Evolutionary conservation across 2,113 vertebrate genomes (phyloP), one percentile per base, ranked within the genome.

Genomic region (Octodon degus): DNA sequence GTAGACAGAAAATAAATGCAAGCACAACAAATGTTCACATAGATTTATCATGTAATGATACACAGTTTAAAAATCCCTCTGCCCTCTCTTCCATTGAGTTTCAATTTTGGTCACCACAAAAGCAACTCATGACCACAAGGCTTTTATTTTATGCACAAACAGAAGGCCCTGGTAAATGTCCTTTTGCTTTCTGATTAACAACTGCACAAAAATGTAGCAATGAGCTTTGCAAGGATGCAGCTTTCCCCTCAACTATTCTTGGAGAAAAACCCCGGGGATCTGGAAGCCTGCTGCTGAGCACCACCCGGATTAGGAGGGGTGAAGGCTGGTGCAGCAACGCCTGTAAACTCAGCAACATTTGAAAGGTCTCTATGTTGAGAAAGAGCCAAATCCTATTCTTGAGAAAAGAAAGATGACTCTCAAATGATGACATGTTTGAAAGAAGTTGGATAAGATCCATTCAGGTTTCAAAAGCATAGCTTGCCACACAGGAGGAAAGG

Each of bases 1-100:
- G 87, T 96, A 97, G 93, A 97, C 88, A 94, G 94, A 96, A 98
- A 62, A 79, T 86, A 43, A 97, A 97, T 89, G 50, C 7, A 85
- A 96, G 96, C 94, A 98, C 97, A 98, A 88, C 76, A 90, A 11
- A 7, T 55, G 94, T 94, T 96, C 93, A 96, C 93, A 74, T 43
- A 80, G 60, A 65, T 95, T 91, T 93, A 67, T 96, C 74, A 24
- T 50, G 86, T 89, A 89, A 95, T 5, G 0, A 63, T 92, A 47
- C 55, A 93, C 17, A 60, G 77, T 74, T 95, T 96, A 96, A 72
- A 60, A 90, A 74, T n/a, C 34, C 13, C 14, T 47, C 67, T 95
- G 80, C 86, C 96, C 82, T 22, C 68, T 90, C 86, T 97, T 95
- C 76, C 81, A 90, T 85, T 87, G 55, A 77, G 10, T 96, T 97